A percentile compares a stretch with the other conserved stretches of the same genome.
phyloP scores from a whole-genome alignment of 2,113 vertebrate species.

The Coptodon bakossiorum region DNA sequence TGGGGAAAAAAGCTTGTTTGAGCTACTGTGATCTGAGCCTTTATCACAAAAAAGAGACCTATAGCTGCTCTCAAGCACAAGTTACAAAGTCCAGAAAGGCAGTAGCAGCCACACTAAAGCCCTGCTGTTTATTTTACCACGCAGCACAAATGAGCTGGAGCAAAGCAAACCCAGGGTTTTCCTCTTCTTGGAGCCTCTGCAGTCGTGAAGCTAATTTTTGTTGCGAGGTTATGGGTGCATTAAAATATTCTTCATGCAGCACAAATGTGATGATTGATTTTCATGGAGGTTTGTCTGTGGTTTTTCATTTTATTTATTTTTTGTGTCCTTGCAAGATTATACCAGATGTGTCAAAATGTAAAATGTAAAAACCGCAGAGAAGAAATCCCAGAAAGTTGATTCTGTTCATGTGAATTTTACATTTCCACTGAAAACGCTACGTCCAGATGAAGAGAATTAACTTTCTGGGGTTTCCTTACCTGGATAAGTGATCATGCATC shows the following conservation, averaged over 20 bases:
- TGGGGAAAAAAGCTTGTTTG: neutral
- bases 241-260: neutral
- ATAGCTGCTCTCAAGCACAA: neutral
- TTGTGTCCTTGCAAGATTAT: neutral
- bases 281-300: neutral
- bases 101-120: neutral
- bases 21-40: neutral
- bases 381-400: accelerated
- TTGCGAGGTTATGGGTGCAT: accelerated
- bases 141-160: accelerated
- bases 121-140: neutral
- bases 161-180: neutral
- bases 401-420: neutral
- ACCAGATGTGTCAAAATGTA: neutral
- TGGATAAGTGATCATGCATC: neutral
- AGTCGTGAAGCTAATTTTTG: neutral
- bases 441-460: neutral
- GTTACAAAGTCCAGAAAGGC: neutral
- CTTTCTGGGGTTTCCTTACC: accelerated
- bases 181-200: neutral
- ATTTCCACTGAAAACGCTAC: neutral
- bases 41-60: neutral
- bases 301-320: neutral
- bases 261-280: neutral
- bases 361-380: neutral